Base-by-base conservation (phyloP, 2,888 invertebrate genomes). In the Hydrotaea cyrtoneurina region DNA sequence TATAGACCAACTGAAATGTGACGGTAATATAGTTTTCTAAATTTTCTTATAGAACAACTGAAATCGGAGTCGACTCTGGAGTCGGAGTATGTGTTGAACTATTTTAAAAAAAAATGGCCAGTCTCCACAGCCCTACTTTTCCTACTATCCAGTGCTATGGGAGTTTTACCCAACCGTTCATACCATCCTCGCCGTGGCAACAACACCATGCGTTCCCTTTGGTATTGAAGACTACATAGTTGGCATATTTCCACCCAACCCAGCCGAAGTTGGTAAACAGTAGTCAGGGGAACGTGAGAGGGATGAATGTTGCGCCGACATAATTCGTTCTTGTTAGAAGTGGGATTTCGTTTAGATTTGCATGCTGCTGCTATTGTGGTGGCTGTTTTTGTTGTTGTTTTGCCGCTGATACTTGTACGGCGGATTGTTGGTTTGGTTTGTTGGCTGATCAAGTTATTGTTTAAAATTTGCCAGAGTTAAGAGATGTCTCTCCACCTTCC, bases 251-350 rank as follows among this genome's bases (percentile, higher is more conserved):
- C 59, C 26, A 2, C 59, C 2, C 59, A 59, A 57, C 43, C 4
- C 5, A 43, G 10, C 43, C 43, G 10, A 26, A 26, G 26, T 31
- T 31, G 3, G 31, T 31, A 31, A n/a, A 59, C 26, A 15, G 13
- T 26, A 26, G 43, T 7, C 2, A 7, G 43, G 62, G 36, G 36
- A n/a, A 62, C n/a, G 26, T 62, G n/a, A n/a, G n/a, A n/a, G n/a
- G n/a, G n/a, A n/a, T n/a, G n/a, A n/a, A n/a, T n/a, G n/a, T n/a
- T n/a, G n/a, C n/a, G 31, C 36, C 19, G n/a, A 62, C 62, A 62
- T 62, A 31, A 62, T 31, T 31, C 62, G 50, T 50, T n/a, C 50
- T 50, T 50, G 50, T 50, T 50, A n/a, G 50, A n/a, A 50, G 13
- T 5, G 55, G 23, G 23, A 57, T 57, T 57, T 57, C 0, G 55